Base-by-base conservation (phyloP, 1,140 invertebrate genomes). In the Ips typographus region DNA sequence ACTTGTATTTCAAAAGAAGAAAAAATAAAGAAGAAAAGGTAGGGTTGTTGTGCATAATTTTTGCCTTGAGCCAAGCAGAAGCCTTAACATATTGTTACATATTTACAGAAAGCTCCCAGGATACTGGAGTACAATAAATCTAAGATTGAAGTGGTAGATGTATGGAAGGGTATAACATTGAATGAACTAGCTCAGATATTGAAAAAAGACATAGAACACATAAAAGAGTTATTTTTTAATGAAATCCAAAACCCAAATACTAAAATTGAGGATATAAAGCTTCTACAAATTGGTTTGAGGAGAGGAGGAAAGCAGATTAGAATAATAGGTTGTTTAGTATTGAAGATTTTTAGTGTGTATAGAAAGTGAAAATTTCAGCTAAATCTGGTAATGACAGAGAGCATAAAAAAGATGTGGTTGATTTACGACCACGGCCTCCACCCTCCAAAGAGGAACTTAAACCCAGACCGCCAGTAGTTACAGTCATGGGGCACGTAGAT, bases 401-500 rank as follows among this genome's bases (percentile, higher is more conserved):
- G 22, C 22, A 22, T 22, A 22, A 22, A 22, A 22, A 22, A 22
- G 22, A 22, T 22, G 22, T 22, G 22, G 22, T 22, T 22, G 22
- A 22, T 22, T 22, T 76, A 8, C 75, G 68, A 70, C 78, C 78
- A 44, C 65, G 76, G 53, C 6, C 82, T 55, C 87, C 88, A 1
- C 87, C 91, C 0, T 84, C 91, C 22, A 81, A 89, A 40, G 80
- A 85, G 1, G 81, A 84, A 44, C 79, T 95, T 6, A 85, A 86
- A 51, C 83, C 83, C 4, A 83, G 95, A 40, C 89, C 92, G 39
- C 95, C 96, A 1, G 91, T 99, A 1, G 95, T 99, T 1, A 97
- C 97, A 2, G 94, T 99, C 8, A 99, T 99, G 97, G 98, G 98
- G 0, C 98, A 99, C 83, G 96, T 99, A 1, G 98, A 99, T 86